These are phyloP conservation scores for Tanypteryx hageni DNA, from an alignment of 2,888 invertebrate genomes.

Conservation along the genomic window DNA sequence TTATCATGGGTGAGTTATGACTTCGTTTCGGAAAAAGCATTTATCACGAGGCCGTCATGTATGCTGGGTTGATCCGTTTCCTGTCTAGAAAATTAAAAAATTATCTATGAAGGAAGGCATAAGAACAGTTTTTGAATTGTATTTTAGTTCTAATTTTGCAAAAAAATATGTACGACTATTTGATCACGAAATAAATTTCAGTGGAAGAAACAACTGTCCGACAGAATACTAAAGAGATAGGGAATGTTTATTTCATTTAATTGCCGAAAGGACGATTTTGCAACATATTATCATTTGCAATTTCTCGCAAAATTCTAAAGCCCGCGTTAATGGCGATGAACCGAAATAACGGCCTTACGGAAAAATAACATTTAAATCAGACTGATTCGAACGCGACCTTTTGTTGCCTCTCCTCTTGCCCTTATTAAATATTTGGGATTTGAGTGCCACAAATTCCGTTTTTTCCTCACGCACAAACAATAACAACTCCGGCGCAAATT, in stretches of 20 bases:
- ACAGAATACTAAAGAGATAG: too few species aligned
- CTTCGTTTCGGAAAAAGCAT: not conserved
- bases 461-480: not conserved
- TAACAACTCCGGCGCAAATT: not conserved
- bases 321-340: too few species aligned
- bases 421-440: not conserved
- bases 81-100: conserved; percentile 42
- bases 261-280: too few species aligned
- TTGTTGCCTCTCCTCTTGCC: not conserved
- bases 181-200: too few species aligned
- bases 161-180: not conserved
- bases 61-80: conserved; percentile 22
- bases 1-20: conserved; percentile 44
- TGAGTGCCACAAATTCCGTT: not conserved
- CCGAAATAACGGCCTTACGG: too few species aligned
- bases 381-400: too few species aligned
- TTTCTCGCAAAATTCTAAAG: too few species aligned
- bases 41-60: conserved; percentile 37
- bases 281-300: too few species aligned
- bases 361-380: too few species aligned
- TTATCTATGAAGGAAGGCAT: not conserved
- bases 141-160: not conserved
- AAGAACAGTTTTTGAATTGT: not conserved
- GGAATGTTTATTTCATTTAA: too few species aligned
- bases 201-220: too few species aligned